Evolutionary conservation across 2,888 invertebrate genomes (phyloP).

Genomic region (Drosophila testacea): DNA sequence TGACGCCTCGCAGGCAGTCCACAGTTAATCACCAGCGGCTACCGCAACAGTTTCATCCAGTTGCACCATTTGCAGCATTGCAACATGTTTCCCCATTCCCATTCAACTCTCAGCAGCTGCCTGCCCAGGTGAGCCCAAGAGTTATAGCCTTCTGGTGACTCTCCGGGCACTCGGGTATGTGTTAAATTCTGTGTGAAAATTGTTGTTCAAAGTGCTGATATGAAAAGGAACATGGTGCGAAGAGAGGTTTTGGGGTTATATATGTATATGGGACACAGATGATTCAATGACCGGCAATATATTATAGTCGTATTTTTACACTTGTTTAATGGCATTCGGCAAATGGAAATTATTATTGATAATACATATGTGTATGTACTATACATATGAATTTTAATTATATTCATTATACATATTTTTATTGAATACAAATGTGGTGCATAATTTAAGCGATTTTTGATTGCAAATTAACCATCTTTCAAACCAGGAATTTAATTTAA

Average conservation of each 20-base stretch:
- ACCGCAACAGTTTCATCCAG: conserved; percentile 32
- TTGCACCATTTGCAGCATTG: conserved; percentile 15
- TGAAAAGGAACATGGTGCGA: neutral
- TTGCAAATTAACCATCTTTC: neutral
- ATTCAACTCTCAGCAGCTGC: conserved; percentile 32
- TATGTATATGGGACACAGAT: conserved; percentile 11
- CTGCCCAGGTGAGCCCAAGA: conserved; percentile 52
- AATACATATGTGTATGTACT: neutral
- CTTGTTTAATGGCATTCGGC: conserved; percentile 9
- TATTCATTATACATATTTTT: neutral
- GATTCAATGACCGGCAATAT: conserved; percentile 26
- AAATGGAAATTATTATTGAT: conserved; percentile 13
- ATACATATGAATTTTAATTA: conserved; percentile 11
- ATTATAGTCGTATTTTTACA: conserved; percentile 7
- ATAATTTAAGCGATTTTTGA: neutral
- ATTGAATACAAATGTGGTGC: neutral
- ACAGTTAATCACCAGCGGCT: conserved; percentile 59
- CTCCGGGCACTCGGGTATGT: conserved; percentile 41
- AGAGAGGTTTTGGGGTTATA: neutral
- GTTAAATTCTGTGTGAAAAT: conserved; percentile 61
- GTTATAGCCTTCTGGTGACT: conserved; percentile 53
- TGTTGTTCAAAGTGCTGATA: conserved; percentile 30
- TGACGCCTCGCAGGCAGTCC: conserved; percentile 42
- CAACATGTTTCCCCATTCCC: conserved; percentile 26
- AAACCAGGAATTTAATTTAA: neutral